Evolutionary conservation across 2,113 vertebrate species (phyloP).

Genomic region (Aegotheles bennettii): DNA sequence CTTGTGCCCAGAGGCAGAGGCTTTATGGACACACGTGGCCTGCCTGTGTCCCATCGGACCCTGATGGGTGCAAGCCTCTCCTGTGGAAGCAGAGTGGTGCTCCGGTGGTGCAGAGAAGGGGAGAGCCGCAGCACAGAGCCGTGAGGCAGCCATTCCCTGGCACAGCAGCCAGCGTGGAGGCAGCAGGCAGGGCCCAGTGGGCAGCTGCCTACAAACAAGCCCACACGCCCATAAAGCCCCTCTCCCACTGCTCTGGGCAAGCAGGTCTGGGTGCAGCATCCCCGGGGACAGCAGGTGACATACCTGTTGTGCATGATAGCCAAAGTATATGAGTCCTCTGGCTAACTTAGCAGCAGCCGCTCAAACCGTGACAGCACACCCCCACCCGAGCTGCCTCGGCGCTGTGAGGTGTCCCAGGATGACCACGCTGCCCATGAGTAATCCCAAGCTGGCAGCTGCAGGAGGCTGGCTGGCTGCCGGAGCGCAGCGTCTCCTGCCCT

Average conservation of each 20-base stretch:
- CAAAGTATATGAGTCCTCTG: fast-evolving
- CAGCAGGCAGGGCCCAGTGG: neutral
- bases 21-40: fast-evolving
- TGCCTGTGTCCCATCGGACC: fast-evolving
- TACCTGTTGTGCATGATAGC: neutral
- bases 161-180: fast-evolving
- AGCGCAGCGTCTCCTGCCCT: neutral
- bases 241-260: neutral
- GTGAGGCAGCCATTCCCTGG: fast-evolving
- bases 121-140: neutral
- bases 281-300: neutral
- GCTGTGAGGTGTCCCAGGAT: neutral
- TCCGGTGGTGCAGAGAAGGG: fast-evolving
- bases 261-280: neutral
- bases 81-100: fast-evolving
- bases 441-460: neutral
- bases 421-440: neutral
- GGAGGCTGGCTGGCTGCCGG: neutral
- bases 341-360: neutral
- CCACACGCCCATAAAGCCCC: fast-evolving
- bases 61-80: neutral
- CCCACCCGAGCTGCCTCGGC: fast-evolving
- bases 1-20: neutral
- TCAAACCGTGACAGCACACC: fast-evolving
- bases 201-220: neutral